Conservation (phyloP, 2,797 vertebrate species). For the Gastrophryne carolinensis region DNA sequence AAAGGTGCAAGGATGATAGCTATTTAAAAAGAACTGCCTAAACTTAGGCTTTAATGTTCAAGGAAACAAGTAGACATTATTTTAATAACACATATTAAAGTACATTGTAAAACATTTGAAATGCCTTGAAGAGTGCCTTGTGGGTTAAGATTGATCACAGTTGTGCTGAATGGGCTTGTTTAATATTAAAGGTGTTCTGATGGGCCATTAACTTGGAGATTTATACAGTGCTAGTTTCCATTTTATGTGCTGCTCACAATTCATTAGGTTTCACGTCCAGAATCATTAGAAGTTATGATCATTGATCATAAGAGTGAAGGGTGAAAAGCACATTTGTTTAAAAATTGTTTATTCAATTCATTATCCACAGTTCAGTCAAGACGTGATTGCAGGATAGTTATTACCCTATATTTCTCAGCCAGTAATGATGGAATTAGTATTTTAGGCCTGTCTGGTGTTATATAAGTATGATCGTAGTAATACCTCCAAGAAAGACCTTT, state of each 20-base stretch:
- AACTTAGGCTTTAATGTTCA: not conserved
- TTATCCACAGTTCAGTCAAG: not conserved
- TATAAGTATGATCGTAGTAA: not conserved
- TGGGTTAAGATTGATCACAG: not conserved
- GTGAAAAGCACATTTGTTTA: constrained; percentile 1
- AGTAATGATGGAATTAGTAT: not conserved
- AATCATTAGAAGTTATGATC: not conserved
- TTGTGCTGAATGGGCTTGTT: not conserved
- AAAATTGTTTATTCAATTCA: not conserved
- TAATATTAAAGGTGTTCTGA: not conserved
- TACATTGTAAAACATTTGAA: not conserved
- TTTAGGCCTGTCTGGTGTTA: not conserved
- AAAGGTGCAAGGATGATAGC: no score
- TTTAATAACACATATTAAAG: not conserved
- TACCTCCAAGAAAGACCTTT: not conserved
- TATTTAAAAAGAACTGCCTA: no score
- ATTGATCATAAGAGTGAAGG: constrained; percentile 5
- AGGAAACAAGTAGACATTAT: no score
- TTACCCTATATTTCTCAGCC: not conserved
- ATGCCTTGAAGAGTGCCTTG: not conserved
- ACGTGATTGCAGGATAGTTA: not conserved
- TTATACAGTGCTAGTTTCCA: not conserved
- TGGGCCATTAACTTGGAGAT: not conserved
- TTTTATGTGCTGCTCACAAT: not conserved
- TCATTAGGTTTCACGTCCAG: not conserved